These are phyloP conservation scores for Lasioglossum lativentre DNA, from an alignment of 2,888 invertebrate species.

Conservation along the genomic window DNA sequence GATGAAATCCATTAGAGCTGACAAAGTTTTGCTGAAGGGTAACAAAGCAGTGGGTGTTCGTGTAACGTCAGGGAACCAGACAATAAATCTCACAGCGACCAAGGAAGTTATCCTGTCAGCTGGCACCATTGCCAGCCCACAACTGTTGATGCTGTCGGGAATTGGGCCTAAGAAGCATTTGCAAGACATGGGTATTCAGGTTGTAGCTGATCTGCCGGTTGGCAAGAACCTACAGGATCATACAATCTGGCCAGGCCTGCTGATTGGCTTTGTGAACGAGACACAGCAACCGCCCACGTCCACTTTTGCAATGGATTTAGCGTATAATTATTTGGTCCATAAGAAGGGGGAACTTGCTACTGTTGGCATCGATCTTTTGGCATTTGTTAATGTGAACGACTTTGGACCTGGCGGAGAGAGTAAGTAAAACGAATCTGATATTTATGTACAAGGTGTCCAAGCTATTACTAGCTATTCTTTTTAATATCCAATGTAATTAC, in stretches of 20 bases:
- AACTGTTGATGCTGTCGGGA: slow-evolving; percentile 89
- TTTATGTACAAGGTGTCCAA: not conserved
- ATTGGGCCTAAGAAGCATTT: slow-evolving; percentile 87
- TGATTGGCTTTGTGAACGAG: slow-evolving; percentile 64
- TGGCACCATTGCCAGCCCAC: slow-evolving; percentile 89
- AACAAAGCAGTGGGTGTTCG: slow-evolving; percentile 84
- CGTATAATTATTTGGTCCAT: slow-evolving; percentile 83
- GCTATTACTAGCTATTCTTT: not conserved
- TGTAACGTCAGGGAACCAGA: slow-evolving; percentile 81
- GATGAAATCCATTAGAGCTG: slow-evolving; percentile 86
- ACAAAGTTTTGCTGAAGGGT: slow-evolving; percentile 85
- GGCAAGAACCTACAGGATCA: slow-evolving; percentile 87
- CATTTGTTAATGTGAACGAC: slow-evolving; percentile 86
- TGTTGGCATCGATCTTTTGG: slow-evolving; percentile 85
- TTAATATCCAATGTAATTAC: not conserved
- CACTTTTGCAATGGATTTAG: slow-evolving; percentile 64
- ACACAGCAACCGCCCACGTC: slow-evolving; percentile 13
- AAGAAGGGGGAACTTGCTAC: slow-evolving; percentile 84
- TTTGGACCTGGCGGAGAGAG: slow-evolving; percentile 55
- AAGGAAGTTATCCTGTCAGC: slow-evolving; percentile 89
- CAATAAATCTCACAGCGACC: slow-evolving; percentile 82
- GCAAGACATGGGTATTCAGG: slow-evolving; percentile 83
- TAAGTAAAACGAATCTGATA: not conserved
- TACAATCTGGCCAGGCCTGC: slow-evolving; percentile 77
- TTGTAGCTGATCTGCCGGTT: slow-evolving; percentile 85